These are phyloP conservation scores for Anodontia alba DNA, from an alignment of 2,888 invertebrate genomes.

Conservation along the genomic window DNA sequence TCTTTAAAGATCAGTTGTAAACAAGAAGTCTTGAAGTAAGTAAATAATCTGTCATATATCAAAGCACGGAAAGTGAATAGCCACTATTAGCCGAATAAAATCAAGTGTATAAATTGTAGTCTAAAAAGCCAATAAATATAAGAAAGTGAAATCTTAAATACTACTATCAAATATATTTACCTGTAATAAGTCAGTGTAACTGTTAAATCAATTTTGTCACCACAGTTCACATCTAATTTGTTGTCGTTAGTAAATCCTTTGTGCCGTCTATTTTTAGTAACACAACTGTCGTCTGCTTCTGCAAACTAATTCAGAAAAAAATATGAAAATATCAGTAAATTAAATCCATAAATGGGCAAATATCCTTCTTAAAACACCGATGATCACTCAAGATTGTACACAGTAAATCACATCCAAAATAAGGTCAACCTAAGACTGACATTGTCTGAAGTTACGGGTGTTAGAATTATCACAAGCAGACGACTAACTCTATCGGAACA, in stretches of 20 bases:
- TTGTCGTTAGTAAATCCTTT: constrained; percentile 47
- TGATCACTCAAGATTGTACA: constrained; percentile 10
- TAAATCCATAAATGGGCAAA: neutral
- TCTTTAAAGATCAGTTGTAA: constrained; percentile 7
- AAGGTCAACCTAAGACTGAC: constrained; percentile 20
- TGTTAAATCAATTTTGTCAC: constrained; percentile 53
- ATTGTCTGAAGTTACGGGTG: constrained; percentile 9
- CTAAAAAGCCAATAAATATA: constrained; percentile 16
- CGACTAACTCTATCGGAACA: constrained; percentile 21
- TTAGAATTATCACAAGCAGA: constrained; percentile 22
- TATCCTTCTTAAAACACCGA: neutral
- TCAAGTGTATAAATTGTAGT: constrained; percentile 7
- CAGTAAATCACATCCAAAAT: constrained; percentile 19
- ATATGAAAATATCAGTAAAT: neutral
- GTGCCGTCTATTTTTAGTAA: constrained; percentile 59
- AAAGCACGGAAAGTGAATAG: neutral
- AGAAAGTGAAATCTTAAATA: constrained; percentile 18
- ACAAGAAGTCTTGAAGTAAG: neutral
- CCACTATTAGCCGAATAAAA: constrained; percentile 7
- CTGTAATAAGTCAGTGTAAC: constrained; percentile 28
- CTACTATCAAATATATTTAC: constrained; percentile 19
- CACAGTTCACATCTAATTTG: constrained; percentile 49
- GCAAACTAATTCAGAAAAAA: neutral
- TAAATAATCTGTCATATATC: constrained; percentile 12
- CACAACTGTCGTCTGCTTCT: constrained; percentile 50